Conservation (phyloP, 2,113 vertebrate genomes). For the Smithornis capensis region DNA sequence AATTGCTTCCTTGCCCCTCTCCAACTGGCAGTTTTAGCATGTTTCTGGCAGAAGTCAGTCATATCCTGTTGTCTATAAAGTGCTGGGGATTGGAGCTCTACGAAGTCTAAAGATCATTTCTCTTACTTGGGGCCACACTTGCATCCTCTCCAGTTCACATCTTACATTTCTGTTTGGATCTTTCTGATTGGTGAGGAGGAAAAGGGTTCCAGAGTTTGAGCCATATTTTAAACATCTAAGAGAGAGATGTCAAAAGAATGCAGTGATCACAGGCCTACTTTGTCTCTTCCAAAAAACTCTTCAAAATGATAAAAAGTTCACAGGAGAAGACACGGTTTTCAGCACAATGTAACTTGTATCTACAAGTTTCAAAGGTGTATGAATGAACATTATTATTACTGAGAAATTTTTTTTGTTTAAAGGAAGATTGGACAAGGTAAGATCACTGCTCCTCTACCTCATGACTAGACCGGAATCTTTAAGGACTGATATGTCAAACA, state of each 20-base stretch:
- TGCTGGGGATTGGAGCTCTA: background rate
- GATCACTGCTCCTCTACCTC: background rate
- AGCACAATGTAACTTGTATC: background rate
- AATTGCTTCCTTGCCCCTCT: background rate
- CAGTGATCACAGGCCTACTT: background rate
- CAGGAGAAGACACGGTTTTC: background rate
- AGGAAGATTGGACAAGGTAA: background rate
- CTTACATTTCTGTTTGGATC: background rate
- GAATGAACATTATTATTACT: background rate
- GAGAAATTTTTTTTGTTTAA: background rate
- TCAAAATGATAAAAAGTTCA: background rate
- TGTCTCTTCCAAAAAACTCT: background rate
- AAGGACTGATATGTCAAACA: background rate
- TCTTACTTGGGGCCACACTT: background rate
- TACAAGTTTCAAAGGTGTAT: background rate
- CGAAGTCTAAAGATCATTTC: background rate
- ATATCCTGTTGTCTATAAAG: background rate
- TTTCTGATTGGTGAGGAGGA: background rate
- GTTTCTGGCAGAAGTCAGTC: background rate
- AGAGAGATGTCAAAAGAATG: background rate
- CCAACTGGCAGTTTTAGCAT: background rate
- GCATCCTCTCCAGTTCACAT: background rate
- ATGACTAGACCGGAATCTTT: background rate
- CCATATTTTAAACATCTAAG: background rate
- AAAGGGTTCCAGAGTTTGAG: background rate